A percentile compares a stretch with the other conserved stretches of the same genome.
These are phyloP conservation scores for Crambe crambe DNA, from an alignment of 37 sponge, comb jelly and placozoan species.

Conservation along the genomic window DNA sequence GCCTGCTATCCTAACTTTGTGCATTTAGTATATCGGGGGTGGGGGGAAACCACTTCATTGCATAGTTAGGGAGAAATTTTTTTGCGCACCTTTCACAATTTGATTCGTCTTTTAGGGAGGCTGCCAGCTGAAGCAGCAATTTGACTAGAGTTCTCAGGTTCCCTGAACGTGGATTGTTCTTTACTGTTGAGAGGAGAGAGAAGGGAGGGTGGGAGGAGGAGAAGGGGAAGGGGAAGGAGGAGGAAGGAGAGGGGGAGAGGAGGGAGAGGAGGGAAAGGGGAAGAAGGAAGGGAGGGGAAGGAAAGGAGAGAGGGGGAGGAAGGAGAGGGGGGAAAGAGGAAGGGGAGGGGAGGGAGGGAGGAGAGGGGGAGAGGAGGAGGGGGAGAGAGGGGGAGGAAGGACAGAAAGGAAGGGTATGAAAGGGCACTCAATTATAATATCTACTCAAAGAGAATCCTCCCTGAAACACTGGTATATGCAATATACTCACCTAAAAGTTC, in stretches of 20 bases:
- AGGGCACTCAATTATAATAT: too few species aligned
- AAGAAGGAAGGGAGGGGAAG: neutral
- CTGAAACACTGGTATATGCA: too few species aligned
- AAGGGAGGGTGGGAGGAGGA: neutral
- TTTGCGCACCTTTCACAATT: slow-evolving; percentile 70
- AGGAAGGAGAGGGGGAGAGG: neutral
- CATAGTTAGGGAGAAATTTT: too few species aligned
- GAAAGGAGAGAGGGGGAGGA: neutral
- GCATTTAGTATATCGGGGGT: too few species aligned
- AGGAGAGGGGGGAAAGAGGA: neutral
- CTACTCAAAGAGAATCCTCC: too few species aligned
- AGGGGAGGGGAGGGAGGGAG: neutral
- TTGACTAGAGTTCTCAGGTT: slow-evolving; percentile 55
- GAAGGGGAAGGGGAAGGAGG: neutral
- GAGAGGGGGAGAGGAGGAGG: neutral
- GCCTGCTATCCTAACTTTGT: too few species aligned
- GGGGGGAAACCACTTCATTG: too few species aligned
- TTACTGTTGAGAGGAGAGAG: slow-evolving; percentile 16
- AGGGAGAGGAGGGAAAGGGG: neutral
- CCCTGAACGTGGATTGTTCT: slow-evolving; percentile 37
- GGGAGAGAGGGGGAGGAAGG: neutral
- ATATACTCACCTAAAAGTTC: slow-evolving; percentile 44
- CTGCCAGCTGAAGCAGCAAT: slow-evolving; percentile 17
- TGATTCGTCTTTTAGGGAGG: slow-evolving; percentile 35
- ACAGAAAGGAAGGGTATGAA: neutral